These are phyloP conservation scores for Drosophila ironensis DNA, from an alignment of 1,140 invertebrate genomes.

Conservation along the genomic window DNA sequence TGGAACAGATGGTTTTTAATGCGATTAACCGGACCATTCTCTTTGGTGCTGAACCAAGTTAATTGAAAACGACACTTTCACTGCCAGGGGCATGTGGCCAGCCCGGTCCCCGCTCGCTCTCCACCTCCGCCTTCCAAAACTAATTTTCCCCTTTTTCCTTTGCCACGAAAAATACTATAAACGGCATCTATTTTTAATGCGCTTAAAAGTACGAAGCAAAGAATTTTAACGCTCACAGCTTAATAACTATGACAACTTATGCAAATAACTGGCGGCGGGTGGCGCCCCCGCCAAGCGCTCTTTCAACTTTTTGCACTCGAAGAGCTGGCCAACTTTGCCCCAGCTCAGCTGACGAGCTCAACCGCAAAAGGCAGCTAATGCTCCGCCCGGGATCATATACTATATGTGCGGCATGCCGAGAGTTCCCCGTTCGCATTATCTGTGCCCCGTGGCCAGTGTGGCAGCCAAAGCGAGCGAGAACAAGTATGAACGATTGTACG, in stretches of 20 bases:
- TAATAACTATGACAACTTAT: conserved; percentile 78
- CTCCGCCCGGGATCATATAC: conserved; percentile 11
- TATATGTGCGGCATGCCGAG: conserved; percentile 16
- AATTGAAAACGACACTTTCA: conserved; percentile 55
- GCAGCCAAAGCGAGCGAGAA: conserved; percentile 10
- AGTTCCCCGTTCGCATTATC: conserved; percentile 30
- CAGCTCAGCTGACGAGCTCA: conserved; percentile 30
- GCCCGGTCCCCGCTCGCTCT: background rate
- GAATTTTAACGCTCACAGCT: conserved; percentile 54
- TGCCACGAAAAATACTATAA: conserved; percentile 18
- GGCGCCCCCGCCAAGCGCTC: conserved; percentile 5
- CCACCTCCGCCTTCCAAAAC: background rate
- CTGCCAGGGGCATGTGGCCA: conserved; percentile 12
- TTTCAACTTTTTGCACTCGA: conserved; percentile 40
- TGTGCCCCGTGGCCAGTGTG: conserved; percentile 34
- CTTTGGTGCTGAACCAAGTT: conserved; percentile 14
- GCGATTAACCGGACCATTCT: conserved; percentile 31
- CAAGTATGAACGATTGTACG: too few species aligned
- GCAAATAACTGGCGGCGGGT: conserved; percentile 71
- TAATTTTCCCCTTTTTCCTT: background rate
- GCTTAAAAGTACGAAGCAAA: conserved; percentile 64
- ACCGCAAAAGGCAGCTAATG: conserved; percentile 76
- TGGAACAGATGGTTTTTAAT: conserved; percentile 33
- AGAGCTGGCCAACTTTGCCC: conserved; percentile 33
- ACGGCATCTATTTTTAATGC: conserved; percentile 67